These are phyloP conservation scores for Danio albolineatus DNA, from an alignment of 2,797 vertebrate genomes.

Conservation along the genomic window DNA sequence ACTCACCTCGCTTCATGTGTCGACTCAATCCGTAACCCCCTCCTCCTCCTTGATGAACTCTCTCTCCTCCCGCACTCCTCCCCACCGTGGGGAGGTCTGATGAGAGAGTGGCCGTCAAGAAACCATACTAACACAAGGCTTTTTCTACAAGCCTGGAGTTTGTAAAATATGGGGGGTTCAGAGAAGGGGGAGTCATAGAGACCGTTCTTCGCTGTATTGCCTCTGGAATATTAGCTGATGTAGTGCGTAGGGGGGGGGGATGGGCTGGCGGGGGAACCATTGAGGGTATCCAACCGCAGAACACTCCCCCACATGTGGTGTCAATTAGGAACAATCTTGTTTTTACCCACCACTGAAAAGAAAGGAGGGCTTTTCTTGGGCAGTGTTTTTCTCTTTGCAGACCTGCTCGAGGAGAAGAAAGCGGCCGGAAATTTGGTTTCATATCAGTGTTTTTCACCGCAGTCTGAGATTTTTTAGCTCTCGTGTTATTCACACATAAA, in stretches of 20 bases:
- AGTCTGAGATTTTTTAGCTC: conserved; percentile 42
- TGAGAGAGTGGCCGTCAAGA: conserved; percentile 77
- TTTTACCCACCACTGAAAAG: conserved; percentile 83
- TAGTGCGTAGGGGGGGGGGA: conserved; percentile 65
- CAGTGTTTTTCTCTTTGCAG: conserved; percentile 69
- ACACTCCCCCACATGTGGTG: conserved; percentile 86
- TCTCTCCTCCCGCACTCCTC: conserved; percentile 47
- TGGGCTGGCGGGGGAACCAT: conserved; percentile 69
- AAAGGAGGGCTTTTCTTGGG: conserved; percentile 76
- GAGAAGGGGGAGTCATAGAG: conserved; percentile 57
- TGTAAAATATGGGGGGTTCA: conserved; percentile 57
- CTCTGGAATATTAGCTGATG: conserved; percentile 81
- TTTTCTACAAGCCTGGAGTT: conserved; percentile 71
- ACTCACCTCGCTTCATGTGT: conserved; percentile 70
- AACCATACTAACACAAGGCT: conserved; percentile 74
- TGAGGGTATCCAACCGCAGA: conserved; percentile 81
- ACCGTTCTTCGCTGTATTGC: conserved; percentile 67
- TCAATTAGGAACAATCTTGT: conserved; percentile 89
- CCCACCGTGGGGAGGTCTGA: conserved; percentile 55
- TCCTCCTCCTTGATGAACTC: conserved; percentile 38
- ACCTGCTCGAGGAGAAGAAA: conserved; percentile 57
- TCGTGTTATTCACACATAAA: conserved; percentile 48
- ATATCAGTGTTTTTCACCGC: conserved; percentile 66
- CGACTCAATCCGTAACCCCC: conserved; percentile 59
- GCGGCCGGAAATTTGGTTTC: conserved; percentile 60